A percentile compares a stretch with the other conserved stretches of the same genome.
These are phyloP conservation scores for Melinaea marsaeus DNA, from an alignment of 2,888 invertebrate genomes.

Conservation along the genomic window DNA sequence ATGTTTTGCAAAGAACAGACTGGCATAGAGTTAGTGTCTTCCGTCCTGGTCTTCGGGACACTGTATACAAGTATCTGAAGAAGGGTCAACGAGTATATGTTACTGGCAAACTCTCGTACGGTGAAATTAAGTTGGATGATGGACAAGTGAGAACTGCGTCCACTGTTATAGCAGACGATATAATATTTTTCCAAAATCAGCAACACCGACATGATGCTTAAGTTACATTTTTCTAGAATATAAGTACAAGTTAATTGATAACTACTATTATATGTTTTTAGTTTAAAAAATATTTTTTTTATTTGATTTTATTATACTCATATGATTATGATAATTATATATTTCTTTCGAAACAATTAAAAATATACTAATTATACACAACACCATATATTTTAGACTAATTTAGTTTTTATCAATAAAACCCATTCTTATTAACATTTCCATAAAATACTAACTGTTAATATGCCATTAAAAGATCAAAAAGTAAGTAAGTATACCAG, in stretches of 20 bases:
- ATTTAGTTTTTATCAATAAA: too few relatives aligned
- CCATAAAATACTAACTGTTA: too few relatives aligned
- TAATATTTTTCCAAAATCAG: slow-evolving; percentile 85
- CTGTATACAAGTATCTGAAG: slow-evolving; percentile 86
- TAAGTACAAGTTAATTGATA: slow-evolving; percentile 17
- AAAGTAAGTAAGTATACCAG: too few relatives aligned
- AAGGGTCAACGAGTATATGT: slow-evolving; percentile 92
- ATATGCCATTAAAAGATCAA: too few relatives aligned
- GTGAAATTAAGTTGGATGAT: slow-evolving; percentile 88
- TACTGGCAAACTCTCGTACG: slow-evolving; percentile 89
- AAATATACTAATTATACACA: too few relatives aligned
- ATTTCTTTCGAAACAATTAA: too few relatives aligned
- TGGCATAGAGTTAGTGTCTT: slow-evolving; percentile 95
- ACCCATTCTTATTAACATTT: too few relatives aligned
- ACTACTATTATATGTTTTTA: background rate
- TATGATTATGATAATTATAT: too few relatives aligned
- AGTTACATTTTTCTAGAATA: slow-evolving; percentile 26
- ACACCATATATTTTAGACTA: too few relatives aligned
- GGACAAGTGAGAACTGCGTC: slow-evolving; percentile 85
- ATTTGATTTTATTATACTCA: background rate
- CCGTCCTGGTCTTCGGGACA: slow-evolving; percentile 88
- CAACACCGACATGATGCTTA: slow-evolving; percentile 34
- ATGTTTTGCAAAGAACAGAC: slow-evolving; percentile 90
- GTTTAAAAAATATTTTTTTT: background rate
- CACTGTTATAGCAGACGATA: slow-evolving; percentile 90